Evolutionary conservation across 2,888 invertebrate species (phyloP).

Genomic region (Chelonus formosanus): DNA sequence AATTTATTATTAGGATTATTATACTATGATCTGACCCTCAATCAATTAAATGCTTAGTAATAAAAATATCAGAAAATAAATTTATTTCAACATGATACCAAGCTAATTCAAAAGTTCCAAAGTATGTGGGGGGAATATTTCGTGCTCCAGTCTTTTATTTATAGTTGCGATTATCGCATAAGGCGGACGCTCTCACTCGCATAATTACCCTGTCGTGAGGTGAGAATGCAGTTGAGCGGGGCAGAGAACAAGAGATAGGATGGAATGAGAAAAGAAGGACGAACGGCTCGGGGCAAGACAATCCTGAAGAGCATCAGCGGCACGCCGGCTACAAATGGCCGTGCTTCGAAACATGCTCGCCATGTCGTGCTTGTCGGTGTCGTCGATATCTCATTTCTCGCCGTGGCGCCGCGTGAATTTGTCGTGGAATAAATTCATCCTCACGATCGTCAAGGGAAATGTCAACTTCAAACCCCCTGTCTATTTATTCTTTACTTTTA

Average conservation of each 20-base stretch:
- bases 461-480: background rate
- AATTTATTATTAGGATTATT: no score
- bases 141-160: conserved; percentile 33
- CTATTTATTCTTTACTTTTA: no score
- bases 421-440: conserved; percentile 23
- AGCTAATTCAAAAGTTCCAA: no score
- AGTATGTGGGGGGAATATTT: background rate
- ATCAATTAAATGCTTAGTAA: no score
- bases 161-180: conserved; percentile 40
- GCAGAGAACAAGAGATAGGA: conserved; percentile 9
- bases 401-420: conserved; percentile 37
- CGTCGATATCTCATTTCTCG: conserved; percentile 52
- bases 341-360: conserved; percentile 50
- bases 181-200: conserved; percentile 35
- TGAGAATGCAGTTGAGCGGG: conserved; percentile 40
- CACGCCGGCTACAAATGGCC: conserved; percentile 46
- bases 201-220: conserved; percentile 44
- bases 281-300: conserved; percentile 36
- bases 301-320: conserved; percentile 30
- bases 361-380: conserved; percentile 47
- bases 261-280: conserved; percentile 19
- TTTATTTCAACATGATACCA: no score
- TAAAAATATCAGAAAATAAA: no score
- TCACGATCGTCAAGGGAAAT: conserved; percentile 23
- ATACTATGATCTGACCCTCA: no score